Percentiles rank a stretch among this genome's conserved stretches.
Evolutionary conservation across 2,888 invertebrate genomes (phyloP).

Genomic region (Pristionchus maxplancki): DNA sequence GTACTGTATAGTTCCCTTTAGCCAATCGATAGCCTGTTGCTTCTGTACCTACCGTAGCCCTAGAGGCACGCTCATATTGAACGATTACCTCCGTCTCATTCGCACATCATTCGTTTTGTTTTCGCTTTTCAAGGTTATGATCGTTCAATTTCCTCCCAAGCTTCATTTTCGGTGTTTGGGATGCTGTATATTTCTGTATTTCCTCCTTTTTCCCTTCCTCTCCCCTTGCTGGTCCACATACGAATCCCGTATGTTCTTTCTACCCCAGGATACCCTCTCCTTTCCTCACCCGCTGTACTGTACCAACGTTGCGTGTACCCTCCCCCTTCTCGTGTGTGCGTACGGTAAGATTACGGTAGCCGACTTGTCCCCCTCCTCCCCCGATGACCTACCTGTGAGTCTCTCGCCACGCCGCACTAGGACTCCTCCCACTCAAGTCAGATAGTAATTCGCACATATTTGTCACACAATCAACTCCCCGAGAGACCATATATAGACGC

Average conservation of each 20-base stretch:
- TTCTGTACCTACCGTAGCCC: slow-evolving; percentile 32
- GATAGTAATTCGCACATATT: not conserved
- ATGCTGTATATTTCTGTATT: slow-evolving; percentile 41
- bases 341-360: slow-evolving; percentile 41
- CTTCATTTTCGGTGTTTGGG: slow-evolving; percentile 27
- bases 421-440: not conserved
- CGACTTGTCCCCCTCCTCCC: not conserved
- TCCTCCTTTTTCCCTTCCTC: not conserved
- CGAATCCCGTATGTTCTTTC: not conserved
- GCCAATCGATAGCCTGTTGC: not conserved
- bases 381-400: slow-evolving; percentile 9
- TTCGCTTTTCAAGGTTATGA: not conserved
- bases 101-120: not conserved
- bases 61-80: slow-evolving; percentile 26
- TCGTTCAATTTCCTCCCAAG: slow-evolving; percentile 18
- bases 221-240: not conserved
- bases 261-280: not conserved
- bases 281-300: slow-evolving; percentile 30
- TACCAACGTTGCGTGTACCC: slow-evolving; percentile 17
- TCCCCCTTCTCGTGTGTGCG: not conserved
- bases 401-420: not conserved
- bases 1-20: not conserved
- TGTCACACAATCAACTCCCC: slow-evolving; percentile 5
- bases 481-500: not conserved
- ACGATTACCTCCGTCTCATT: slow-evolving; percentile 21